phyloP scores from a whole-genome alignment of 2,888 invertebrate species.

The Myathropa florea region DNA sequence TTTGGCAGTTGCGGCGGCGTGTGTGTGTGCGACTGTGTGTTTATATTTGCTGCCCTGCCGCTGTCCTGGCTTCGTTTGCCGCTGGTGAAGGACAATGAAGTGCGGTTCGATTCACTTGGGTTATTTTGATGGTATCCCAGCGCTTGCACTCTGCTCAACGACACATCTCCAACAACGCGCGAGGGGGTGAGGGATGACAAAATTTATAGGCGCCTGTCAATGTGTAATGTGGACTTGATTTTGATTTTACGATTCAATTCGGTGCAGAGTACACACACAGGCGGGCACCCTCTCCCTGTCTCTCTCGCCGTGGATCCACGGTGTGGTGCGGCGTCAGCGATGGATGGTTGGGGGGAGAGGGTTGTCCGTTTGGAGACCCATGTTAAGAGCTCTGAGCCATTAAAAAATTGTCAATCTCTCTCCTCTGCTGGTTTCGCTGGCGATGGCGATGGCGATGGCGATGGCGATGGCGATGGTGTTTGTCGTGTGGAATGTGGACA shows the following conservation, averaged over 20 bases:
- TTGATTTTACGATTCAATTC: slow-evolving; percentile 68
- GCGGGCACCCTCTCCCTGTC: too few relatives aligned
- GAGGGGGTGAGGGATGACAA: background rate
- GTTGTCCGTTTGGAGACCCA: slow-evolving; percentile 19
- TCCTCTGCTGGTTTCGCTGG: background rate
- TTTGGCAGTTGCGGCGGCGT: background rate
- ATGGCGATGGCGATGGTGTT: background rate
- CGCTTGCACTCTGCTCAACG: background rate
- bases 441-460: too few relatives aligned
- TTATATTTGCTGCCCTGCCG: background rate
- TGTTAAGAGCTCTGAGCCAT: slow-evolving; percentile 46
- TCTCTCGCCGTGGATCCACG: background rate
- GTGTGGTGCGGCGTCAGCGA: background rate
- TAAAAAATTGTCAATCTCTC: slow-evolving; percentile 66
- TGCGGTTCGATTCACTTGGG: slow-evolving; percentile 61
- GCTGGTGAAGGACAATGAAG: slow-evolving; percentile 58
- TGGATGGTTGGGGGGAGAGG: background rate
- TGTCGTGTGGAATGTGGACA: background rate
- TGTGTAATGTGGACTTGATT: slow-evolving; percentile 66
- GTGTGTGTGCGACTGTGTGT: background rate
- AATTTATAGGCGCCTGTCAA: slow-evolving; percentile 51
- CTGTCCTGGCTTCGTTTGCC: too few relatives aligned
- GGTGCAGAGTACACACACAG: slow-evolving; percentile 22
- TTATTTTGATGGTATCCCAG: slow-evolving; percentile 55
- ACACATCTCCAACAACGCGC: background rate